Conservation (phyloP, 2,113 vertebrate species). For the Rhipidura dahli region DNA sequence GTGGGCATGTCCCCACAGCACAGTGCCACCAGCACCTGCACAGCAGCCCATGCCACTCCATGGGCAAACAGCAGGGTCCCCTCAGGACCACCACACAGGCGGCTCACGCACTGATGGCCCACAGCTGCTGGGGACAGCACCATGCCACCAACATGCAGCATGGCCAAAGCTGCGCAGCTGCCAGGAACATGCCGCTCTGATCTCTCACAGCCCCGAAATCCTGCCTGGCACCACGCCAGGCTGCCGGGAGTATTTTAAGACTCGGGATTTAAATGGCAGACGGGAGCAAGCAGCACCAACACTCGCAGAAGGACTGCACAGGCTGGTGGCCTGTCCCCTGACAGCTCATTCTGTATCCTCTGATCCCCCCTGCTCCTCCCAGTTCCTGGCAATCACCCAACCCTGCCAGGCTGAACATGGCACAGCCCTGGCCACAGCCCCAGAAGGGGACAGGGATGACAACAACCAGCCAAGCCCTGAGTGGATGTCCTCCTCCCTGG, state of each 20-base stretch:
- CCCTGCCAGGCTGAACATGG: neutral
- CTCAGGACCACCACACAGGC: rapidly evolving
- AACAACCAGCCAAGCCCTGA: neutral
- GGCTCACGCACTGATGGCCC: rapidly evolving
- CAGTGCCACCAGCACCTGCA: neutral
- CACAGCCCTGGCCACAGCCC: neutral
- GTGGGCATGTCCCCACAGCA: rapidly evolving
- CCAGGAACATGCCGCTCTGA: neutral
- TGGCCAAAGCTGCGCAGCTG: neutral
- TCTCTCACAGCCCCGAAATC: neutral
- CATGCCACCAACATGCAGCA: neutral
- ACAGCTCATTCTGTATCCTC: rapidly evolving
- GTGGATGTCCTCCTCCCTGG: rapidly evolving
- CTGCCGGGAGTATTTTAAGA: conserved; percentile 15
- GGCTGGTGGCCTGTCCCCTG: neutral
- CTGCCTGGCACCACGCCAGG: neutral
- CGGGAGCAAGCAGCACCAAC: rapidly evolving
- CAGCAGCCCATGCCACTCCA: rapidly evolving
- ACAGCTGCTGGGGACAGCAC: neutral
- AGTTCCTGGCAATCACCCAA: rapidly evolving
- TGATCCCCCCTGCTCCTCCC: neutral
- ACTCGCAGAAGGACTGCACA: neutral
- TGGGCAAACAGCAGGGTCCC: neutral
- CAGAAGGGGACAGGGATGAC: neutral
- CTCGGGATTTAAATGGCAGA: neutral